A percentile compares a stretch with the other conserved stretches of the same genome.
These are phyloP conservation scores for Tanytarsus gracilentus DNA, from an alignment of 2,888 invertebrate genomes.

Conservation along the genomic window DNA sequence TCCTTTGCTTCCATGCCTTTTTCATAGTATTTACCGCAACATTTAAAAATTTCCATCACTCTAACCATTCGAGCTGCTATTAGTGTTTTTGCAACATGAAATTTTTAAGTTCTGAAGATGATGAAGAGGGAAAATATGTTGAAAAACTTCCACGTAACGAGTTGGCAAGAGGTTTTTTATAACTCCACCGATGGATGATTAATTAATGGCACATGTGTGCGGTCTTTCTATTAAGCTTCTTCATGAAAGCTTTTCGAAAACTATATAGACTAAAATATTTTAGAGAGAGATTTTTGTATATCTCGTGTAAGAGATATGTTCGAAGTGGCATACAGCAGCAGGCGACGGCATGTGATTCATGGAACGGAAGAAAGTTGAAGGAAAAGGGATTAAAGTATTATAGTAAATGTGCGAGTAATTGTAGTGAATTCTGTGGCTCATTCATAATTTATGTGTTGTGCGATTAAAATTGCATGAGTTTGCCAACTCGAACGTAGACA, in stretches of 20 bases:
- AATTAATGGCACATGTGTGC: conserved; percentile 12
- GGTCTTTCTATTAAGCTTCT: background rate
- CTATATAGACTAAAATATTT: background rate
- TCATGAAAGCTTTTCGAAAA: background rate
- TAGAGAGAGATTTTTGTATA: no score
- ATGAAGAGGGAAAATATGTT: no score
- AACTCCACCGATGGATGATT: conserved; percentile 7
- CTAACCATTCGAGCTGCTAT: background rate
- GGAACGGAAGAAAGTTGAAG: background rate
- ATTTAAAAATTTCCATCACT: background rate
- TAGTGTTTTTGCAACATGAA: background rate
- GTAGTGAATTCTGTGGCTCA: background rate
- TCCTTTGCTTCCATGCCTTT: background rate
- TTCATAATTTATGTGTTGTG: conserved; percentile 8
- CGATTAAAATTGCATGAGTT: conserved; percentile 1
- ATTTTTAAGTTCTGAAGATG: background rate
- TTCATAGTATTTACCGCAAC: background rate
- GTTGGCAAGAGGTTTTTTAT: no score
- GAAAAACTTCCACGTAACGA: no score
- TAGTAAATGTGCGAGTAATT: conserved; percentile 2
- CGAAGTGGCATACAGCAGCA: no score
- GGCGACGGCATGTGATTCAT: no score
- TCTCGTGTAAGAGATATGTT: no score
- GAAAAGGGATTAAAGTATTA: background rate
- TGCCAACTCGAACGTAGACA: no score